Evolutionary conservation across 2,797 vertebrate species (phyloP).

Genomic region (Gallinago solitaria): DNA sequence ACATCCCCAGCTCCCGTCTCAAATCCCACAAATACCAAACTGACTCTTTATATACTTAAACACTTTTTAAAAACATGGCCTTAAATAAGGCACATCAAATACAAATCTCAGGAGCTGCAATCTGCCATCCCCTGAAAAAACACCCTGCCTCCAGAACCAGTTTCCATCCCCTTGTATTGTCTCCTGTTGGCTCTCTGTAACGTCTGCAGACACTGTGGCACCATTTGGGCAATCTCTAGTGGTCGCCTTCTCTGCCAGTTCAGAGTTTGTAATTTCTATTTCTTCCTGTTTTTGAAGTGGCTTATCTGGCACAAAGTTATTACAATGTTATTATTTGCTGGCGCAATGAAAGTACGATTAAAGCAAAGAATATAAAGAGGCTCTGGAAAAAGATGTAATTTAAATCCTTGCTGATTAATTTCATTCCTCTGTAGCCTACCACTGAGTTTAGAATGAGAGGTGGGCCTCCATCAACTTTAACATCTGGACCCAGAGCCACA

Average conservation of each 20-base stretch:
- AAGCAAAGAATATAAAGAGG: constrained; percentile 18
- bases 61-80: neutral
- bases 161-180: neutral
- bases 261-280: constrained; percentile 13
- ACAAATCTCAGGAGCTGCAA: neutral
- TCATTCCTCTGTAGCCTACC: constrained; percentile 12
- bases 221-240: constrained; percentile 1
- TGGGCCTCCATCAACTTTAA: neutral
- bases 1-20: neutral
- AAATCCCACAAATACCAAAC: neutral
- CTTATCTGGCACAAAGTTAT: constrained; percentile 28
- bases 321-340: constrained; percentile 19
- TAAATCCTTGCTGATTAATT: constrained; percentile 39
- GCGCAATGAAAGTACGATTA: constrained; percentile 3
- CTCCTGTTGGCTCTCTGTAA: neutral
- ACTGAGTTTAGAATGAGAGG: neutral
- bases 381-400: constrained; percentile 10
- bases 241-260: neutral
- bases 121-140: neutral
- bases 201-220: constrained; percentile 36
- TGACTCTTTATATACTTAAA: neutral
- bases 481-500: neutral
- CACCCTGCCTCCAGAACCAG: neutral
- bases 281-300: constrained; percentile 59
- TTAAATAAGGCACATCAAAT: neutral